Base-by-base conservation (phyloP, 1,140 invertebrate genomes). In the Notospermus geniculatus region DNA sequence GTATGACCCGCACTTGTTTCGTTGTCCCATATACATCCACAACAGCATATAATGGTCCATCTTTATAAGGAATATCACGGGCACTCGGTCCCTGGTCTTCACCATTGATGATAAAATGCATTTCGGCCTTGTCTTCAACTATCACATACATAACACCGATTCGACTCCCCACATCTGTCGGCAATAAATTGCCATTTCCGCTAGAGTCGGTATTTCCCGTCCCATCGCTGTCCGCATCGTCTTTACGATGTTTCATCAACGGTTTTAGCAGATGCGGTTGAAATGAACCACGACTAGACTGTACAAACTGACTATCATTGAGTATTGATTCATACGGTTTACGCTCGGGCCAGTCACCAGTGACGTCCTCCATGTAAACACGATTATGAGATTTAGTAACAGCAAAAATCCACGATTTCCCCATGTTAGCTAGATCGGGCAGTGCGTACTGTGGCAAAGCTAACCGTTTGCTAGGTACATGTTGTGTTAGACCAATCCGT, bases 31-130 rank as follows among this genome's bases (percentile, higher is more conserved):
- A 97, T 2, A 97, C 91, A 86, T 96, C 93, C 62, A 96, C 90
- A 17, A 97, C 91, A 43, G 91, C 93, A 85, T 92, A 89, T 5
- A 97, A 75, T 1, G 91, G 91, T 17, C 87, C 88, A 66, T 87
- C 83, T 70, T 87, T 88, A 68, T 91, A 91, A 0, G 92, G 93
- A 79, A 97, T 95, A 67, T 90, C 88, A 69, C 86, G 74, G 9
- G 76, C 77, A 70, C 72, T 79, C 11, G 80, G 78, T 23, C 80
- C 80, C 54, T 80, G 75, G 58, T 81, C 79, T 75, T 93, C 91
- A 1, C 94, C 94, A 83, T 97, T 97, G 25, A 97, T 93, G 59
- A 97, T 93, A 74, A 95, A 94, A 82, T 96, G 91, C 90, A 97
- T 91, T 73, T 95, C 90, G 36, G 93, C 93, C 66, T 87, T 84